Evolutionary conservation across 2,797 vertebrate species (phyloP), one percentile per base, ranked within the genome.

Genomic region (Pangasius mekongensis): DNA sequence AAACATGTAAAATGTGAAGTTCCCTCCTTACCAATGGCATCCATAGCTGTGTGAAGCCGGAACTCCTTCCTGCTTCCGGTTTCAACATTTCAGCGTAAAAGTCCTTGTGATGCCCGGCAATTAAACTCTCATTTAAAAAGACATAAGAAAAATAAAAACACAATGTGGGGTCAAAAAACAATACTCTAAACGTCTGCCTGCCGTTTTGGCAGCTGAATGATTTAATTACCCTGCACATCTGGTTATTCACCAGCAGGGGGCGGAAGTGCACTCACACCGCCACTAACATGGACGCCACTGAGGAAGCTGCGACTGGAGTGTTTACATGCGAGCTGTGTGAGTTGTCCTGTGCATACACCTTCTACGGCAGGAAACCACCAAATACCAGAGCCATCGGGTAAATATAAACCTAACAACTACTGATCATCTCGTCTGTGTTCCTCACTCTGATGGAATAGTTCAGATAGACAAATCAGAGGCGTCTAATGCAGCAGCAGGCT

Each of bases 291-390:
- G 87, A 92, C 22, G 33, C 62, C 36, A 54, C 10, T 27, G 87
- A 86, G 86, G 81, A 78, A 30, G 10, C 8, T 91, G 88, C 64
- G 39, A 91, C 87, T 92, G 96, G 94, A 33, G 84, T 93, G 49
- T 98, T 99, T 86, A 92, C 89, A 0, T 99, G 97, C 85, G 94
- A 96, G 43, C 88, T 97, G 0, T 99, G 98, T 90, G 95, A 92
- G 76, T 91, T 99, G 80, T 92, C 92, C 0, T 95, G 93, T 54
- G 95, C 95, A 0, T 98, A 96, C 82, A 96, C 89, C 0, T 97
- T 97, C 85, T 94, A 95, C 69, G 97, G 98, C 1, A 95, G 96
- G 92, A 98, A 96, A 88, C 97, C 98, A 33, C 97, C 97, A 0
- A 95, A 97, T 90, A 94, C 96, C 39, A 92, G 90, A 91, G 97